Conservation (phyloP, 64 coral and sea anemone species). For the Montipora foliosa region DNA sequence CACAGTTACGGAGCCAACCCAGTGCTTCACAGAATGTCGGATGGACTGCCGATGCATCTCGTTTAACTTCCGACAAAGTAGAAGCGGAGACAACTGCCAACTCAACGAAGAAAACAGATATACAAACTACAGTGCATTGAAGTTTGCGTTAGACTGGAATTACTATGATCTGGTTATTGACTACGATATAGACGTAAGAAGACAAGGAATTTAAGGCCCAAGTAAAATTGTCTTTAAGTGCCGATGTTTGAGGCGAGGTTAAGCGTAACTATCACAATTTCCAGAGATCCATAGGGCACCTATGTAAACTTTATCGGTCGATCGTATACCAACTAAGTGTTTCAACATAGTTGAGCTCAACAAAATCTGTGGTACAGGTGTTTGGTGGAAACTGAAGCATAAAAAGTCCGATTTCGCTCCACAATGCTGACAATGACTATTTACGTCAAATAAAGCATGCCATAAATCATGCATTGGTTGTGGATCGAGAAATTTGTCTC, state of each 20-base stretch:
- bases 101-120: slow-evolving; percentile 20
- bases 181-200: background rate
- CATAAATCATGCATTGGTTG: too few species aligned
- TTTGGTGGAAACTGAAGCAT: too few species aligned
- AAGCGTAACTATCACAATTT: too few species aligned
- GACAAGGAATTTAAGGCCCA: too few species aligned
- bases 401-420: too few species aligned
- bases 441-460: too few species aligned
- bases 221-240: background rate
- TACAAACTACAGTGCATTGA: background rate
- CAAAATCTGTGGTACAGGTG: too few species aligned
- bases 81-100: background rate
- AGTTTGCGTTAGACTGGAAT: background rate
- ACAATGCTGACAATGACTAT: too few species aligned
- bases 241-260: background rate
- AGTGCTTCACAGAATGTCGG: background rate
- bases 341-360: too few species aligned
- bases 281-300: rapidly evolving
- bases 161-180: slow-evolving; percentile 15
- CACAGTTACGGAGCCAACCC: background rate
- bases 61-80: background rate
- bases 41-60: slow-evolving; percentile 2
- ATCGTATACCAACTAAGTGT: too few species aligned
- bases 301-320: too few species aligned
- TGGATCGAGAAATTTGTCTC: too few species aligned